Evolutionary conservation across 1,140 invertebrate genomes (phyloP).

Genomic region (Brachystomella parvula): DNA sequence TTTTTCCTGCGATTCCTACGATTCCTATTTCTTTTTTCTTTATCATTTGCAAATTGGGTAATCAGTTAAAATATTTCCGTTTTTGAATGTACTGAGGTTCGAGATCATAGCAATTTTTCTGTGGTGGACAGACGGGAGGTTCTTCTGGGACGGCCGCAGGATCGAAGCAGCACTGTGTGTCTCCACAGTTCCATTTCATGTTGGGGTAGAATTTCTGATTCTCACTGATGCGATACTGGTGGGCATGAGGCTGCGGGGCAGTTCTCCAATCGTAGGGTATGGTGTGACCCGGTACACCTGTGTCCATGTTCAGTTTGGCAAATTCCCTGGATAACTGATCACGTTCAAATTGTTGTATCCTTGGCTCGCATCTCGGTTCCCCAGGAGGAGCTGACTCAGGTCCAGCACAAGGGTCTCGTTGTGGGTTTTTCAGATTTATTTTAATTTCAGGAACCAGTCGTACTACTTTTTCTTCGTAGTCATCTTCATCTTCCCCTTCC

Average conservation of each 20-base stretch:
- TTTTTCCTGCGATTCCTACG: too few relatives aligned
- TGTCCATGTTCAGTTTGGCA: neutral
- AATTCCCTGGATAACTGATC: slow-evolving; percentile 2
- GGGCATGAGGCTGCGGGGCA: slow-evolving; percentile 30
- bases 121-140: slow-evolving; percentile 35
- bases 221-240: slow-evolving; percentile 24
- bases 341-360: slow-evolving; percentile 4
- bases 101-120: too few relatives aligned
- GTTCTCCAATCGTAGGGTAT: slow-evolving; percentile 25
- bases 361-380: neutral
- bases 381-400: neutral
- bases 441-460: too few relatives aligned
- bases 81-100: too few relatives aligned
- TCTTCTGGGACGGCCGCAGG: slow-evolving; percentile 46
- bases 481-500: slow-evolving; percentile 10
- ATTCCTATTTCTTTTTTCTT: too few relatives aligned
- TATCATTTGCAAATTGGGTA: too few relatives aligned
- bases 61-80: too few relatives aligned
- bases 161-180: slow-evolving; percentile 24
- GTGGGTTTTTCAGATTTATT: too few relatives aligned
- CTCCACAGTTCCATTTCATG: slow-evolving; percentile 29
- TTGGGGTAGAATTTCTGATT: slow-evolving; percentile 30
- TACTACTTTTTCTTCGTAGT: neutral
- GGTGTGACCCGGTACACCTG: slow-evolving; percentile 11
- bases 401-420: too few relatives aligned